Base-by-base conservation (phyloP, 2,888 invertebrate genomes). In the Coelinius sp. region DNA sequence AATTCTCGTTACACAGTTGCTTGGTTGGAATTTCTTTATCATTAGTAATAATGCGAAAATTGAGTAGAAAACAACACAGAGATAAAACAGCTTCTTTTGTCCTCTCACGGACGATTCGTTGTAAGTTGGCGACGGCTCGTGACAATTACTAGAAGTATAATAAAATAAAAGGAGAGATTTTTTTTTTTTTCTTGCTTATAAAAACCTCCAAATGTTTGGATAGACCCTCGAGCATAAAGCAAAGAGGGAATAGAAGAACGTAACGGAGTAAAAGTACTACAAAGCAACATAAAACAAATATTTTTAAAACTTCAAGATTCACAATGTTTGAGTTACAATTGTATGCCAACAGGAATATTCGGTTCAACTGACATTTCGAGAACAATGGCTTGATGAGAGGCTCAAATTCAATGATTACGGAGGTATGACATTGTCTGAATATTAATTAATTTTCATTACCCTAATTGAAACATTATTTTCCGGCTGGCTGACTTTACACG, bases 341-440 rank as follows among this genome's bases (percentile, higher is more conserved):
- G 24, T 82, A 71, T 88, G 82, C 88, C 92, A 91, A 83, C 92
- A 97, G 97, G 98, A 98, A 92, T 98, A 98, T 92, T 97, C 97
- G 87, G 97, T 97, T 84, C 98, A 98, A 90, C 91, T 98, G 86
- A 98, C 98, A 81, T 97, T 98, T 91, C 93, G 98, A 88, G 97
- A 98, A 88, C 96, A 98, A 89, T 98, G 98, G 98, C 89, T 95
- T 86, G 98, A 98, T 88, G 96, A 97, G 88, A 91, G 98, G 82
- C 91, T 97, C 77, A 93, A 93, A 88, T 97, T 96, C 88, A 94
- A 96, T 88, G 95, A 96, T 89, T 93, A 94, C 83, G 93, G 93
- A 89, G 94, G 94, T 94, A 85, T 90, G 10, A 27, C 24, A 25
- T 64, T 41, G 31, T 63, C 41, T 27, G 10, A 12, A n/a, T 46